Percentiles rank a stretch among this genome's conserved stretches.
These are phyloP conservation scores for Phocides pigmalion DNA, from an alignment of 1,140 invertebrate species.

Conservation along the genomic window DNA sequence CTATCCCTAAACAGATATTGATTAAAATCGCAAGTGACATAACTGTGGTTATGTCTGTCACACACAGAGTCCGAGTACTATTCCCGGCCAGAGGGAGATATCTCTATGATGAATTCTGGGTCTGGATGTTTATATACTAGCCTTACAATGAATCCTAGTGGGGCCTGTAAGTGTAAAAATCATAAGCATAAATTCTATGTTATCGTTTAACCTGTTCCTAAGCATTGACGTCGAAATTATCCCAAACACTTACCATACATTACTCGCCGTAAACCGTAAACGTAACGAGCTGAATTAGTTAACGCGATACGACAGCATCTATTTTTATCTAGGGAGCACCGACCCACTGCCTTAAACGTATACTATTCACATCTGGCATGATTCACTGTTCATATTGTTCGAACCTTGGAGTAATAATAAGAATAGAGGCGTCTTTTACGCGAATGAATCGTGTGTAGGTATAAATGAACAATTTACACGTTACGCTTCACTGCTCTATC, in stretches of 20 bases:
- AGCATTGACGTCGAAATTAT: not conserved
- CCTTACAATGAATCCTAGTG: too few relatives aligned
- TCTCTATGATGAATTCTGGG: too few relatives aligned
- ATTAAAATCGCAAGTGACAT: too few relatives aligned
- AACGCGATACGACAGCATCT: slow-evolving; percentile 51
- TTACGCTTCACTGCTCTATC: not conserved
- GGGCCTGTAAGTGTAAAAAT: too few relatives aligned
- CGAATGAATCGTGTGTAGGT: not conserved
- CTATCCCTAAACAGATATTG: too few relatives aligned
- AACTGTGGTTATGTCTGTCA: too few relatives aligned
- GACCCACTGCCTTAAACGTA: slow-evolving; percentile 56
- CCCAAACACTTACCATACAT: not conserved
- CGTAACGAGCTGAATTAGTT: slow-evolving; percentile 42
- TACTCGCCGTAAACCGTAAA: slow-evolving; percentile 12
- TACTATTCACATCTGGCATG: slow-evolving; percentile 59
- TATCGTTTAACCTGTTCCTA: too few relatives aligned
- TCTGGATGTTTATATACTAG: too few relatives aligned
- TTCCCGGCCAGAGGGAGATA: too few relatives aligned
- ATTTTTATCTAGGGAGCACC: slow-evolving; percentile 60
- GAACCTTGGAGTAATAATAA: slow-evolving; percentile 4
- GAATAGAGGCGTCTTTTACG: slow-evolving; percentile 5
- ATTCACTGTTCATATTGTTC: slow-evolving; percentile 61
- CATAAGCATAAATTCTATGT: too few relatives aligned
- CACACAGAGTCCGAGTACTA: too few relatives aligned
- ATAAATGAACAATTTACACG: not conserved